Conservation (phyloP, 2,888 invertebrate species). For the Dryadula phaetusa region DNA sequence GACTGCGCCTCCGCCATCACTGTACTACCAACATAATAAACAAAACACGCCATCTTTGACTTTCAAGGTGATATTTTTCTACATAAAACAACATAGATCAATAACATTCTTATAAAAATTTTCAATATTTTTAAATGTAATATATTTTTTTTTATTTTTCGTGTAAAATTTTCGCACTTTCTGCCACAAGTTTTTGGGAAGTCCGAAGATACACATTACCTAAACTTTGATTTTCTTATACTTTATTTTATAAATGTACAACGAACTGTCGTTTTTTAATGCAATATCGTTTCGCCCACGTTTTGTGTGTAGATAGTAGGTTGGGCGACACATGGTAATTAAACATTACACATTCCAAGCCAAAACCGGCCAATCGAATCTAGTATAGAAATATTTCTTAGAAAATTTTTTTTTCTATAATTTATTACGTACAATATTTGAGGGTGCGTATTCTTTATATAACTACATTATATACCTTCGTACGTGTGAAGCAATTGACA, state of each 20-base stretch:
- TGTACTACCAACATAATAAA: not conserved
- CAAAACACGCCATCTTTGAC: not conserved
- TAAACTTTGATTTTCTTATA: not conserved
- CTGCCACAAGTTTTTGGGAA: slow-evolving; percentile 41
- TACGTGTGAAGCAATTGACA: slow-evolving; percentile 44
- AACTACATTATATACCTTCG: slow-evolving; percentile 29
- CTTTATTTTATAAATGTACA: slow-evolving; percentile 8
- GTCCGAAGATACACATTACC: slow-evolving; percentile 7
- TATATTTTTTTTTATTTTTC: slow-evolving; percentile 8
- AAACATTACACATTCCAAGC: slow-evolving; percentile 4
- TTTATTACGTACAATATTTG: slow-evolving; percentile 26
- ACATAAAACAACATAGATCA: slow-evolving; percentile 28
- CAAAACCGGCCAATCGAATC: slow-evolving; percentile 11
- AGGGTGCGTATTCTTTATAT: slow-evolving; percentile 12
- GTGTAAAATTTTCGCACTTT: slow-evolving; percentile 23
- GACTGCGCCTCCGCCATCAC: slow-evolving; percentile 24
- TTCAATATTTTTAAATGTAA: slow-evolving; percentile 21
- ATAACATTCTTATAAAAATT: slow-evolving; percentile 28
- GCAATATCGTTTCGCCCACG: slow-evolving; percentile 3
- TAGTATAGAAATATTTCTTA: slow-evolving; percentile 19
- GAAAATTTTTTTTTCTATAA: slow-evolving; percentile 16
- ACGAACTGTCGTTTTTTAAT: not conserved
- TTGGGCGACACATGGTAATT: slow-evolving; percentile 11
- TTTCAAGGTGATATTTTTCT: slow-evolving; percentile 7
- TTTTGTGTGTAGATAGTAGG: slow-evolving; percentile 12